Conservation (phyloP, 2,113 vertebrate species). For the Campylorhamphus procurvoides region DNA sequence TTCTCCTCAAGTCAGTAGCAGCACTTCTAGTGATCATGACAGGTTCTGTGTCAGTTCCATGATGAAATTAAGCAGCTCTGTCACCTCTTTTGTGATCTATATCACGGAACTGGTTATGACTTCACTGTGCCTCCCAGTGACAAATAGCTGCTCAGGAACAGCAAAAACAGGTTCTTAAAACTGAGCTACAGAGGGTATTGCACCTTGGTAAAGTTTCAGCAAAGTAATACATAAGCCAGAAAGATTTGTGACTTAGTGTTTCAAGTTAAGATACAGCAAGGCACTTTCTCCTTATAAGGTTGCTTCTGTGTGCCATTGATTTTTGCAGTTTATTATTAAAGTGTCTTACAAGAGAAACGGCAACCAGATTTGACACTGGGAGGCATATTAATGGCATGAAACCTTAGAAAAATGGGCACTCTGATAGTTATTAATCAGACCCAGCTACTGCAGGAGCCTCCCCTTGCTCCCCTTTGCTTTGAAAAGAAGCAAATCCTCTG, state of each 20-base stretch:
- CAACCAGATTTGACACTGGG: constrained; percentile 20
- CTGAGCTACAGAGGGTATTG: neutral
- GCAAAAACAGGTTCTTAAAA: neutral
- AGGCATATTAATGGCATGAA: constrained; percentile 37
- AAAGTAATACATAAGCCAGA: neutral
- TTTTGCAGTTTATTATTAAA: constrained; percentile 57
- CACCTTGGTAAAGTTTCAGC: neutral
- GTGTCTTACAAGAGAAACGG: constrained; percentile 47
- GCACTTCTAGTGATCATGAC: neutral
- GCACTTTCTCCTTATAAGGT: constrained; percentile 27
- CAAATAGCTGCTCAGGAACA: neutral
- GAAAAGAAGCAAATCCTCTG: constrained; percentile 17
- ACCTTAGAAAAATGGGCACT: constrained; percentile 27
- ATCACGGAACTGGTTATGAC: neutral
- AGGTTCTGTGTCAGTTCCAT: neutral
- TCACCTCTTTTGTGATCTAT: neutral
- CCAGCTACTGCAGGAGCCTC: neutral
- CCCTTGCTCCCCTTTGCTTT: neutral
- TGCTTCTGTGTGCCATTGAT: constrained; percentile 36
- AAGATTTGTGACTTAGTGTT: constrained; percentile 18
- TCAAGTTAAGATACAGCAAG: constrained; percentile 5
- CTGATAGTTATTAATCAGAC: constrained; percentile 24
- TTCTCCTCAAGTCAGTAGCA: neutral
- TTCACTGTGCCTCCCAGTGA: neutral
- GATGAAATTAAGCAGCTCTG: neutral